These are phyloP conservation scores for Coryphaenoides rupestris DNA, from an alignment of 2,113 vertebrate species.

Conservation along the genomic window DNA sequence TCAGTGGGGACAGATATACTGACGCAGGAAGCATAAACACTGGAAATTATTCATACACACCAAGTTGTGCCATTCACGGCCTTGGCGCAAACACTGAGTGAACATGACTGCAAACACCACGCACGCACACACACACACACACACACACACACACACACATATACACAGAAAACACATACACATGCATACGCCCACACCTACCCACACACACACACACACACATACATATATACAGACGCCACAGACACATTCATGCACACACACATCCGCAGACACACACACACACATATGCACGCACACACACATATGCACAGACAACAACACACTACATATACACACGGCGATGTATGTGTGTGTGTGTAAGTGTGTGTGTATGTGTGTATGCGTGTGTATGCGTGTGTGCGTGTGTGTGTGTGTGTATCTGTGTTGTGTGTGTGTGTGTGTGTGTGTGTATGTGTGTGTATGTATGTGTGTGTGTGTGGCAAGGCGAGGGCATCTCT, in stretches of 20 bases:
- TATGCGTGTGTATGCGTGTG: too few species aligned
- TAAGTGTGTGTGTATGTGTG: too few species aligned
- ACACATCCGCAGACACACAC: too few species aligned
- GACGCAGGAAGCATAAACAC: conserved; percentile 65
- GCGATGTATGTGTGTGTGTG: too few species aligned
- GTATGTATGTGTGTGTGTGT: too few species aligned
- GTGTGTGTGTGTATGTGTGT: too few species aligned
- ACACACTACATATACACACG: too few species aligned
- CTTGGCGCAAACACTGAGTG: conserved; percentile 52
- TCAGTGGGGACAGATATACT: conserved; percentile 53
- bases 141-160: background rate
- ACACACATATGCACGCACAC: too few species aligned
- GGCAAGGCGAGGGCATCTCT: conserved; percentile 51
- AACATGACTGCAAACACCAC: conserved; percentile 44
- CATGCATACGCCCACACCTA: background rate
- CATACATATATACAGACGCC: too few species aligned
- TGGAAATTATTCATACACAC: conserved; percentile 69
- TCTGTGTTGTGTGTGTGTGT: conserved; percentile 45
- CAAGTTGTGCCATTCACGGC: conserved; percentile 57
- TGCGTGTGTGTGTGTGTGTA: too few species aligned
- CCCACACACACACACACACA: background rate
- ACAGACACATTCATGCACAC: too few species aligned
- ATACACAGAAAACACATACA: background rate
- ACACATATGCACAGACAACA: too few species aligned
- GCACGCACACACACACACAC: conserved; percentile 1